A percentile compares a stretch with the other conserved stretches of the same genome.
phyloP scores from a whole-genome alignment of 2,888 invertebrate species.

The Acanthoscelides obtectus region DNA sequence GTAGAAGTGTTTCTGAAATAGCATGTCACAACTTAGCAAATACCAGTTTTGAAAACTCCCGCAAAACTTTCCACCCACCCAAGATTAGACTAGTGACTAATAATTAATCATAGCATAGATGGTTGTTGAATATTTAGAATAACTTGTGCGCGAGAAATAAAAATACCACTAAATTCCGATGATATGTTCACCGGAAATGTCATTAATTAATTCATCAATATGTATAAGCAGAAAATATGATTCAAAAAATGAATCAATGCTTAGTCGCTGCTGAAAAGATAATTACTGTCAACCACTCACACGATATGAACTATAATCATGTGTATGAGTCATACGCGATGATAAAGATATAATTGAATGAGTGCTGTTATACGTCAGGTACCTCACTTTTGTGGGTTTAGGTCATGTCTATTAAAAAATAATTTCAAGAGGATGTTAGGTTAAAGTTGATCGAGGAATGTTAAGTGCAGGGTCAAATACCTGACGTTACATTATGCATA shows the following conservation, averaged over 20 bases:
- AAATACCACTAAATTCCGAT: too few species aligned
- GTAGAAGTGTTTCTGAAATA: too few species aligned
- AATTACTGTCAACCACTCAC: background rate
- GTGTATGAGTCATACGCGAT: background rate
- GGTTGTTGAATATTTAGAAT: too few species aligned
- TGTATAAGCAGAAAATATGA: background rate
- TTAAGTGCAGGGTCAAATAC: background rate
- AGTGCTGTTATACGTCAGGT: background rate
- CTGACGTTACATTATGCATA: too few species aligned
- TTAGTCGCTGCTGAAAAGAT: background rate
- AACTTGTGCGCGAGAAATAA: too few species aligned
- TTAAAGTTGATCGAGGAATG: background rate
- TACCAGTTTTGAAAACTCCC: too few species aligned
- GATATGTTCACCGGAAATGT: too few species aligned
- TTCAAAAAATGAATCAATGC: background rate
- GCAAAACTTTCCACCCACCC: too few species aligned
- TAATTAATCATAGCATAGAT: too few species aligned
- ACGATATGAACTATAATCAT: background rate
- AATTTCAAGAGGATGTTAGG: background rate
- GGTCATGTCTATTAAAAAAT: background rate
- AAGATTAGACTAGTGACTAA: too few species aligned
- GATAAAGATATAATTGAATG: background rate
- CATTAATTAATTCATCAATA: too few species aligned
- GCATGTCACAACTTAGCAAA: too few species aligned
- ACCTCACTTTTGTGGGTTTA: constrained; percentile 1